A percentile compares a stretch with the other conserved stretches of the same genome.
These are phyloP conservation scores for Calosoma granatense DNA, from an alignment of 1,140 invertebrate genomes.

Conservation along the genomic window DNA sequence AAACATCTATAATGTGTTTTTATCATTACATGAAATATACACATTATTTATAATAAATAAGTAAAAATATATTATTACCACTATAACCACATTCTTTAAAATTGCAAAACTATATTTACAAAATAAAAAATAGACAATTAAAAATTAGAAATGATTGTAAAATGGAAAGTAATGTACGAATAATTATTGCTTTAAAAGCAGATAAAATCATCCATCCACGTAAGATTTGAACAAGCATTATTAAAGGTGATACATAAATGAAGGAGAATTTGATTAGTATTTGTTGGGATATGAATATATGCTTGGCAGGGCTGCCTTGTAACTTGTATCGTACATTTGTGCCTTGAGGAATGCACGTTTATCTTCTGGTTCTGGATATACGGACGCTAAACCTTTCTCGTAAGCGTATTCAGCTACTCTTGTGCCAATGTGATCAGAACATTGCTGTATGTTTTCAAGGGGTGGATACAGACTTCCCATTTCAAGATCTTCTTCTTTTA, in stretches of 20 bases:
- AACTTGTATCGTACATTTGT: conserved; percentile 69
- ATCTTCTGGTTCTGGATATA: conserved; percentile 66
- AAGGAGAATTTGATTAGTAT: conserved; percentile 2
- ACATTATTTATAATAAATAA: no score
- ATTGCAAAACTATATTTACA: no score
- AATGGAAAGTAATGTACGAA: no score
- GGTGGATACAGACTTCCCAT: conserved; percentile 93
- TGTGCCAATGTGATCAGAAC: conserved; percentile 81
- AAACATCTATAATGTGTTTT: no score
- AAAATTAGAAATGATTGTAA: no score
- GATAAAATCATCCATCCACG: neutral
- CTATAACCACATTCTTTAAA: no score
- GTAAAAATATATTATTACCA: no score
- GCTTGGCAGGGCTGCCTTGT: conserved; percentile 54
- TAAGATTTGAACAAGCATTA: neutral
- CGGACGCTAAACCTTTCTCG: conserved; percentile 63
- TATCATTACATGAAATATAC: no score
- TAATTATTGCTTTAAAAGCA: neutral
- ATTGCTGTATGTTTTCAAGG: conserved; percentile 73
- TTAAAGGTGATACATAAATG: no score
- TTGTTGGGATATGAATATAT: conserved; percentile 53
- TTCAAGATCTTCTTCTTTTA: conserved; percentile 68
- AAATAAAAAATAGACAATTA: no score
- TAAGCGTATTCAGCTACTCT: conserved; percentile 85
- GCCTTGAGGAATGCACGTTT: conserved; percentile 66